Evolutionary conservation across 2,797 vertebrate genomes (phyloP), one percentile per base, ranked within the genome.

Genomic region (Zenarchopterus dispar): DNA sequence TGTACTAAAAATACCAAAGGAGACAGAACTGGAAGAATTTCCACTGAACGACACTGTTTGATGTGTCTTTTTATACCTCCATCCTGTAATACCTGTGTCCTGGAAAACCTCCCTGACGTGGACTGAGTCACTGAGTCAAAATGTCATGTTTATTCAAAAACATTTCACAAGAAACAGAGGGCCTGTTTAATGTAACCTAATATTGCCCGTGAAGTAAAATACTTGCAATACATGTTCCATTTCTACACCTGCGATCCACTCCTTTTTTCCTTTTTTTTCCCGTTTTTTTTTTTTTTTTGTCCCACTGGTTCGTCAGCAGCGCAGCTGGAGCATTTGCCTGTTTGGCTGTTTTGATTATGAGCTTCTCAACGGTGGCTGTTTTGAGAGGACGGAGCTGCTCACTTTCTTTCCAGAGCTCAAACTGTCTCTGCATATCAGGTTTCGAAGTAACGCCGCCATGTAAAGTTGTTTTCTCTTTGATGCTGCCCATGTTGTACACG

Each of bases 381-480:
- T 74, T 62, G 42, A 62, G 67, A 63, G 46, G 52, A 67, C 1
- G 13, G 24, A 69, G 62, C 26, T 8, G 66, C 69, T 72, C 51
- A 8, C 46, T 79, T 74, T 69, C 67, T 70, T 75, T 72, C 65
- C 19, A 63, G 67, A 59, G 48, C 54, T 73, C 49, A 15, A 62
- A 47, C 57, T 56, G 71, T 75, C 71, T 66, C 26, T 19, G 47
- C 11, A 13, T 55, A 48, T 82, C 73, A 67, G 41, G 31, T 82
- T 75, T 82, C 62, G 28, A 62, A 47, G 61, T 22, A 56, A 62
- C 62, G 50, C 7, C 0, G 44, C 54, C 58, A 77, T 77, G 79
- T 71, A 45, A 67, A 67, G 67, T 65, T 49, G 68, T 52, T 51
- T 53, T 45, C 52, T 56, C 69, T 82, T 85, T 82, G 73, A 87